Evolutionary conservation across 2,888 invertebrate species (phyloP).

Genomic region (Icerya purchasi): DNA sequence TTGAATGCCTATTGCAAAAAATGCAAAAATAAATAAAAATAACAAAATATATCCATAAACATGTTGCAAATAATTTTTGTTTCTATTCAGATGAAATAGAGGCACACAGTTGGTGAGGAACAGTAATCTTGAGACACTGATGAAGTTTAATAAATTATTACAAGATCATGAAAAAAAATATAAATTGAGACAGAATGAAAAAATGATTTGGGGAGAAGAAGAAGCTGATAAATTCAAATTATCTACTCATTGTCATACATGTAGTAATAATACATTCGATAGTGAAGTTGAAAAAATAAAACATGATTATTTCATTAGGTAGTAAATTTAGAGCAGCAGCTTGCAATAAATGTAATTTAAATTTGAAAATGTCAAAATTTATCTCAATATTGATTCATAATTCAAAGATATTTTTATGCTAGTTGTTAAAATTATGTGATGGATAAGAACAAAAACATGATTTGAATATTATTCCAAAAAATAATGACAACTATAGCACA

Average conservation of each 20-base stretch:
- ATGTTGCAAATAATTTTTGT: too few relatives aligned
- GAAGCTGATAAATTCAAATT: conserved; percentile 3
- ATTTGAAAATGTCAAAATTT: too few relatives aligned
- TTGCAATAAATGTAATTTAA: conserved; percentile 5
- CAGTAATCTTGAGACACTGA: conserved; percentile 2
- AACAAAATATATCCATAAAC: conserved; percentile 10
- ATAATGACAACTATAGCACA: too few relatives aligned
- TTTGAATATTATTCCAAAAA: too few relatives aligned
- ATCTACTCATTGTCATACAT: conserved; percentile 2
- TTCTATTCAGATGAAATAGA: conserved; percentile 6
- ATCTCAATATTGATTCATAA: not conserved
- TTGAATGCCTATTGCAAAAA: conserved; percentile 4
- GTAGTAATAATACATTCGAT: conserved; percentile 4
- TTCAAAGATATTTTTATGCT: not conserved
- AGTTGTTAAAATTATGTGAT: not conserved
- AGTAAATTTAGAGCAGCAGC: conserved; percentile 2
- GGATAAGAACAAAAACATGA: not conserved
- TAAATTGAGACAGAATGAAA: conserved; percentile 1
- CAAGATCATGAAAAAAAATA: conserved; percentile 2
- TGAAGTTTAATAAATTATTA: conserved; percentile 6
- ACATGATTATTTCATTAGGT: conserved; percentile 1
- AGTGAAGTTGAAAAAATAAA: conserved; percentile 7
- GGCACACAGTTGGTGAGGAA: not conserved
- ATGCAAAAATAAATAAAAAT: conserved; percentile 7
- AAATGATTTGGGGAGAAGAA: conserved; percentile 3